phyloP scores from a whole-genome alignment of 2,888 invertebrate genomes.

The Muschampia plurimacula region DNA sequence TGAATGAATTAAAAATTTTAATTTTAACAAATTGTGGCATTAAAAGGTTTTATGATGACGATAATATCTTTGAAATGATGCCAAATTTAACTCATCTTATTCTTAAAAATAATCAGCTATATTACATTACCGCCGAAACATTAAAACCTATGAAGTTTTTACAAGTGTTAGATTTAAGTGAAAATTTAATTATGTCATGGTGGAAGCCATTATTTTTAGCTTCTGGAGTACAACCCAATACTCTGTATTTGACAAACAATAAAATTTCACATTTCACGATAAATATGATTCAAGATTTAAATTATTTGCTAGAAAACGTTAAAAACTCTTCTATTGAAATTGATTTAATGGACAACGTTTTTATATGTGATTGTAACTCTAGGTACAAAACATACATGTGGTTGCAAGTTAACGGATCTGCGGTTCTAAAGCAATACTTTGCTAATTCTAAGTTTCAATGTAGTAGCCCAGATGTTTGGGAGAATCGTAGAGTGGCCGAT shows the following conservation, averaged over 20 bases:
- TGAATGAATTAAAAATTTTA: constrained; percentile 77
- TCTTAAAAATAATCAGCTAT: constrained; percentile 79
- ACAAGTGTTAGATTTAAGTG: constrained; percentile 78
- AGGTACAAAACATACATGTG: constrained; percentile 75
- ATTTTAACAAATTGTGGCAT: constrained; percentile 82
- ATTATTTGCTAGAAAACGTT: constrained; percentile 67
- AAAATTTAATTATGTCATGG: constrained; percentile 84
- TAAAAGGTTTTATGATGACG: constrained; percentile 66
- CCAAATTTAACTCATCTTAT: constrained; percentile 79
- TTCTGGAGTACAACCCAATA: constrained; percentile 69
- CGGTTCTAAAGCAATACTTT: constrained; percentile 64
- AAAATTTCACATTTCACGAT: constrained; percentile 83
- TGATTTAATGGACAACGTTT: constrained; percentile 81
- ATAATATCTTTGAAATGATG: constrained; percentile 81
- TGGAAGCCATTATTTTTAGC: constrained; percentile 78
- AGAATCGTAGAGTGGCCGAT: constrained; percentile 70
- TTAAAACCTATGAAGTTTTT: constrained; percentile 74
- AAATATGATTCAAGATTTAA: constrained; percentile 86
- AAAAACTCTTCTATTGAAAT: constrained; percentile 62
- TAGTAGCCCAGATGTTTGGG: constrained; percentile 78
- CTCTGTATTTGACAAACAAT: constrained; percentile 78
- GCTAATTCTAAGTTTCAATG: constrained; percentile 68
- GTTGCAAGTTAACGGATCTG: constrained; percentile 70
- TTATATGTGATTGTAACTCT: constrained; percentile 82
- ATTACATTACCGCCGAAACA: constrained; percentile 69